Percentiles rank a stretch among this genome's conserved stretches.
Evolutionary conservation across 1,140 invertebrate genomes (phyloP).

Genomic region (Procambarus virginalis): DNA sequence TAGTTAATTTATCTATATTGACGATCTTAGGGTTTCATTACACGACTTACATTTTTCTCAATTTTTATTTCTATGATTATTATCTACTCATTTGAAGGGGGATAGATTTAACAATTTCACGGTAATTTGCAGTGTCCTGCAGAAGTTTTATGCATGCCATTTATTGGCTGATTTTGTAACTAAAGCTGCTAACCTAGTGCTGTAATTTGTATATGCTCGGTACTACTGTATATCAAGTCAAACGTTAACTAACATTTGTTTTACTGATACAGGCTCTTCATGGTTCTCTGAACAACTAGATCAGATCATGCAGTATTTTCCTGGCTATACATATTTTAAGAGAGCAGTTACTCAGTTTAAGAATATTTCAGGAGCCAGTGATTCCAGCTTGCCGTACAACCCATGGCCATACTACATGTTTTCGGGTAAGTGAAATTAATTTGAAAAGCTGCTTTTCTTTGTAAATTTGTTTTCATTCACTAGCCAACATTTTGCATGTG

Average conservation of each 20-base stretch:
- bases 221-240: not conserved
- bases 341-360: constrained; percentile 53
- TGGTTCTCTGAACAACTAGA: constrained; percentile 6
- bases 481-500: too few species aligned
- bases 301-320: not conserved
- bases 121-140: too few species aligned
- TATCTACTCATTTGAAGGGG: too few species aligned
- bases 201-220: not conserved
- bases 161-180: not conserved
- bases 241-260: not conserved
- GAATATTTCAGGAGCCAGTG: constrained; percentile 65
- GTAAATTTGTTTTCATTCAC: too few species aligned
- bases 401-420: constrained; percentile 94
- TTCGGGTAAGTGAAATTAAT: constrained; percentile 80
- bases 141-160: too few species aligned
- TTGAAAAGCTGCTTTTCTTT: too few species aligned
- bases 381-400: constrained; percentile 81
- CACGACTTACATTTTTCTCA: too few species aligned
- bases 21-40: too few species aligned
- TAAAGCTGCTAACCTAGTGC: not conserved
- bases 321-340: constrained; percentile 69
- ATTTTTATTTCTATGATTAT: too few species aligned
- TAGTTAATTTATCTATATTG: too few species aligned
- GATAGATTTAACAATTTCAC: too few species aligned
- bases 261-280: not conserved